Base-by-base conservation (phyloP, 1,140 invertebrate species). In the Microplitis demolitor region DNA sequence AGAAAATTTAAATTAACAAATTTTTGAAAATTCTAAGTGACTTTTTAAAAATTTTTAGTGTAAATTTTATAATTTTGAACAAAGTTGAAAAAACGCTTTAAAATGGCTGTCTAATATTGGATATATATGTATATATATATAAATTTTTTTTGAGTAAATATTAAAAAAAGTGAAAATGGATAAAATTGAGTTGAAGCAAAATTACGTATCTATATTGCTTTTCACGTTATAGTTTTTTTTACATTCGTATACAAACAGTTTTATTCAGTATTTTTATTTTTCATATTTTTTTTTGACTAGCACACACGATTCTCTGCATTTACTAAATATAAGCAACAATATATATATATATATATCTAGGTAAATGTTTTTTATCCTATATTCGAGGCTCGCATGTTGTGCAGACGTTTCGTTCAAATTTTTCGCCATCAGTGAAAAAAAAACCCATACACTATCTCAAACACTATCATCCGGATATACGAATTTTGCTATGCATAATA, bases 401-500 rank as follows among this genome's bases (percentile, higher is more conserved):
- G 24, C 56, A 58, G 56, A 58, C 56, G 16, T 58, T 31, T 16
- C 31, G 14, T 4, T 24, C 16, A 24, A 58, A 24, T 58, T 62
- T 50, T 35, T 64, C 39, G 14, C 35, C 13, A 11, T 33, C 24
- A 16, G 58, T 64, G 24, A 24, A 24, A 24, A 24, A 24, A 24
- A 24, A 24, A 24, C 24, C 24, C 24, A 24, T 24, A 24, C 24
- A 24, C 24, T 24, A 24, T 24, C 24, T 24, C 24, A 24, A 24
- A 24, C 24, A 24, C 24, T 24, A 24, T 24, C 24, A 24, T 24
- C 24, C 24, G 24, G 24, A 24, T 24, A 71, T 34, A 53, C 35
- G 14, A 60, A 70, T 63, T 71, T 71, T 54, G 39, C 56, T 50
- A 71, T 71, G 69, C 69, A 56, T 71, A 71, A 63, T 34, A 50